Base-by-base conservation (phyloP, 2,888 invertebrate species). In the Syrphus vitripennis region DNA sequence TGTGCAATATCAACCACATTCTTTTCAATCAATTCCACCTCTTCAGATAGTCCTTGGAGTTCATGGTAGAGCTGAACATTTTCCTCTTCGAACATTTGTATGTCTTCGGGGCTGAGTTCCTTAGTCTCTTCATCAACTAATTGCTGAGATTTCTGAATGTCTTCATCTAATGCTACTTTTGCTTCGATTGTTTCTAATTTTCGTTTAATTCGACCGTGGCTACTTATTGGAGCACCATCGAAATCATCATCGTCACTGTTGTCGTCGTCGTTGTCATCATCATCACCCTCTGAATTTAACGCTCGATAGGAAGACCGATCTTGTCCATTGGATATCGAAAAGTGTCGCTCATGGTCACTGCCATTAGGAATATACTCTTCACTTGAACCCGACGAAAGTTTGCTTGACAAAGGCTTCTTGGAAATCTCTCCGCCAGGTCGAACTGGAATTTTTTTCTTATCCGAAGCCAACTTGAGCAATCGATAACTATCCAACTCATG, bases 1-100 rank as follows among this genome's bases (percentile, higher is more conserved):
- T 97, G 97, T 2, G 98, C 97, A 89, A 99, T 98, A 91, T 98
- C 98, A 0, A 98, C 95, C 0, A 99, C 98, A 93, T 98, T 98
- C 89, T 95, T 96, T 90, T 97, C 97, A 89, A 97, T 97, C 91
- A 96, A 97, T 91, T 95, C 95, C 0, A 98, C 97, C 93, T 99
- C 98, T 90, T 98, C 97, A 0, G 96, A 96, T 90, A 98, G 94
- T 77, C 95, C 97, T 91, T 97, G 98, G 61, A 99, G 93, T 89
- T 98, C 97, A 90, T 97, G 96, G 89, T 96, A 96, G 10, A 99
- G 93, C 88, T 96, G 96, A 74, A 96, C 94, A 92, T 99, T 99
- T 93, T 99, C 99, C 0, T 96, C 95, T 91, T 98, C 97, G 92
- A 98, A 97, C 94, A 98, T 95, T 92, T 98, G 98, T 81, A 97